A percentile compares a stretch with the other conserved stretches of the same genome.
Conservation (phyloP, 2,797 vertebrate genomes). For the Rhadinocentrus ornatus region DNA sequence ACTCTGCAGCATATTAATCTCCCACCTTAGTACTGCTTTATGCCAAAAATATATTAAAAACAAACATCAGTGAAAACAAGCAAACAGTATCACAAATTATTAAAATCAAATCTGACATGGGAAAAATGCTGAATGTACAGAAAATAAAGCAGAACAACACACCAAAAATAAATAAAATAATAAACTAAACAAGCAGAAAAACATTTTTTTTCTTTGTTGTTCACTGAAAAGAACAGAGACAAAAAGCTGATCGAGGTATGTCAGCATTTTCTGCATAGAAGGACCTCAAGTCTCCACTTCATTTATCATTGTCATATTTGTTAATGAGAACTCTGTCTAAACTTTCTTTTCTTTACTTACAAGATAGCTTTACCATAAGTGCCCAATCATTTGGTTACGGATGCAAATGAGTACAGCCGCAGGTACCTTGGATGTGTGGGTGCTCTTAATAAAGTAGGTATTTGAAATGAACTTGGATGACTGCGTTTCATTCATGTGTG, state of each 20-base stretch:
- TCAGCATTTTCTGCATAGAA: background rate
- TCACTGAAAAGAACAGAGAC: constrained; percentile 3
- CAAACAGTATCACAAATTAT: background rate
- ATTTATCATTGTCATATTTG: background rate
- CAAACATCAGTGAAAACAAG: background rate
- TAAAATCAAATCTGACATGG: background rate
- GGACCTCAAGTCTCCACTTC: constrained; percentile 23
- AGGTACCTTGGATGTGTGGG: background rate
- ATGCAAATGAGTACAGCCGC: background rate
- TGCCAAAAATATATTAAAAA: too few species aligned
- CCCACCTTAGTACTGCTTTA: too few species aligned
- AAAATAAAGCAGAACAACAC: constrained; percentile 9
- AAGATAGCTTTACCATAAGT: background rate
- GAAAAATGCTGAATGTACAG: background rate
- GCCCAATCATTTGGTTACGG: background rate
- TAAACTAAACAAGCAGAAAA: constrained; percentile 15
- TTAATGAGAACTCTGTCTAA: background rate
- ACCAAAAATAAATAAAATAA: constrained; percentile 10
- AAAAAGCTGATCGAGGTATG: background rate
- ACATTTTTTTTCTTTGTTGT: constrained; percentile 8
- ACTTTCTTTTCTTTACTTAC: background rate
- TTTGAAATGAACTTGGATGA: background rate
- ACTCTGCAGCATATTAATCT: constrained; percentile 6
- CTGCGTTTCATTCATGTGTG: background rate
- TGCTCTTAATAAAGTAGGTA: background rate